A percentile compares a stretch with the other conserved stretches of the same genome.
phyloP scores from a whole-genome alignment of 2,888 invertebrate species.

The Microchrysa polita region DNA sequence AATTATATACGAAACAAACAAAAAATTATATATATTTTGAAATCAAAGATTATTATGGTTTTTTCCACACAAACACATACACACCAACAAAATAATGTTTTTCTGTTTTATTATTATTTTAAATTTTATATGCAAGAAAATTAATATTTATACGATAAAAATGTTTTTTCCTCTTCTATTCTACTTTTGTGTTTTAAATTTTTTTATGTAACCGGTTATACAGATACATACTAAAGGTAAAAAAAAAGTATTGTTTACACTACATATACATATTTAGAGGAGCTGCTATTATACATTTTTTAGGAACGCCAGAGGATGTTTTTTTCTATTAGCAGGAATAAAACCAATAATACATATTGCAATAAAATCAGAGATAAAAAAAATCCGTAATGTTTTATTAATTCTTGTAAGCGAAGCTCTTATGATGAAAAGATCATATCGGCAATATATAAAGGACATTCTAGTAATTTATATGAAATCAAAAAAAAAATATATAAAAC shows the following conservation, averaged over 20 bases:
- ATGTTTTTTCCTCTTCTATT: conserved; percentile 19
- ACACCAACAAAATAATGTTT: conserved; percentile 23
- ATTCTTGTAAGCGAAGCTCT: conserved; percentile 33
- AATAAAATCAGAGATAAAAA: background rate
- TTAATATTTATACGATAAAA: conserved; percentile 29
- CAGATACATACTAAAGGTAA: conserved; percentile 11
- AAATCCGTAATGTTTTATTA: conserved; percentile 1
- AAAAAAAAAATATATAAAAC: conserved; percentile 25
- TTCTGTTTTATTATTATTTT: conserved; percentile 19
- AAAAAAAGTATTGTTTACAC: background rate
- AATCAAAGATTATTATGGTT: conserved; percentile 31
- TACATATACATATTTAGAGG: too few species aligned
- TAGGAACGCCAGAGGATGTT: background rate
- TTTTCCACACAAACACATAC: conserved; percentile 22
- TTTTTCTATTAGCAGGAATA: background rate
- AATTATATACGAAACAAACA: conserved; percentile 37
- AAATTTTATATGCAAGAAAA: background rate
- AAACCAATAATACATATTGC: background rate
- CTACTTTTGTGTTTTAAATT: conserved; percentile 7
- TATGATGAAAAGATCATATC: conserved; percentile 37
- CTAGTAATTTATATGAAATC: conserved; percentile 29
- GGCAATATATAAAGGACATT: conserved; percentile 28
- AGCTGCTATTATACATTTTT: background rate
- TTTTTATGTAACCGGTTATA: conserved; percentile 23
- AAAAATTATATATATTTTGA: conserved; percentile 23